phyloP scores from a whole-genome alignment of 2,888 invertebrate genomes.

The Drosophila prostipennis region DNA sequence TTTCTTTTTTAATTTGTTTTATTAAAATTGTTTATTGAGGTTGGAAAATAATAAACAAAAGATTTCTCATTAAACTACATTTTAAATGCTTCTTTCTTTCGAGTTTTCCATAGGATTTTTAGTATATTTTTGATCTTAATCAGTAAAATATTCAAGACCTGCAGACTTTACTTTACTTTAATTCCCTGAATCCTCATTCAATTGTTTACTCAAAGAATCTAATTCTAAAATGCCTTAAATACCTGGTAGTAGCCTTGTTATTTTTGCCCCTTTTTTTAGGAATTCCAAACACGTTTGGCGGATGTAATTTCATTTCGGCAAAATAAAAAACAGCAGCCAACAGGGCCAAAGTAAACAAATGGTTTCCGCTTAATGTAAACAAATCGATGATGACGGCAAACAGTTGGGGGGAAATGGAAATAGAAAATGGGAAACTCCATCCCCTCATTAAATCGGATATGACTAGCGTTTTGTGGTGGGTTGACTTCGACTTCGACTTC shows the following conservation, averaged over 20 bases:
- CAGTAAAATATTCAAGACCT: not conserved
- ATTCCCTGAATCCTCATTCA: not conserved
- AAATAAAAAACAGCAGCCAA: slow-evolving; percentile 10
- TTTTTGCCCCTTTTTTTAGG: slow-evolving; percentile 7
- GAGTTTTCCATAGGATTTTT: too few relatives aligned
- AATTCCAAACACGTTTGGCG: slow-evolving; percentile 56
- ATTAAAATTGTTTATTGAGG: too few relatives aligned
- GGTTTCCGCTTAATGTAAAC: slow-evolving; percentile 57
- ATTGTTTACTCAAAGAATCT: not conserved
- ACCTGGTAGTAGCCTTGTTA: slow-evolving; percentile 4
- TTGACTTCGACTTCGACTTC: not conserved
- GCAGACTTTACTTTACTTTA: not conserved
- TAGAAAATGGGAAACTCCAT: not conserved
- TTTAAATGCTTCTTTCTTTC: too few relatives aligned
- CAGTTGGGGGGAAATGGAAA: slow-evolving; percentile 11
- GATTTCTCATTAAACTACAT: too few relatives aligned
- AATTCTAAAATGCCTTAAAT: not conserved
- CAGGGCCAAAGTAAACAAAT: slow-evolving; percentile 45
- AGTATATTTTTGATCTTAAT: too few relatives aligned
- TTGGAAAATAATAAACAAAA: too few relatives aligned
- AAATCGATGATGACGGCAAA: slow-evolving; percentile 47
- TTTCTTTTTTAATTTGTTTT: not conserved
- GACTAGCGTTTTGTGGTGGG: slow-evolving; percentile 2
- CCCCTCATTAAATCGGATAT: slow-evolving; percentile 49
- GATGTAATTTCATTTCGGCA: slow-evolving; percentile 36